Evolutionary conservation across 2,113 vertebrate genomes (phyloP).

Genomic region (Herpetotheres cachinnans): DNA sequence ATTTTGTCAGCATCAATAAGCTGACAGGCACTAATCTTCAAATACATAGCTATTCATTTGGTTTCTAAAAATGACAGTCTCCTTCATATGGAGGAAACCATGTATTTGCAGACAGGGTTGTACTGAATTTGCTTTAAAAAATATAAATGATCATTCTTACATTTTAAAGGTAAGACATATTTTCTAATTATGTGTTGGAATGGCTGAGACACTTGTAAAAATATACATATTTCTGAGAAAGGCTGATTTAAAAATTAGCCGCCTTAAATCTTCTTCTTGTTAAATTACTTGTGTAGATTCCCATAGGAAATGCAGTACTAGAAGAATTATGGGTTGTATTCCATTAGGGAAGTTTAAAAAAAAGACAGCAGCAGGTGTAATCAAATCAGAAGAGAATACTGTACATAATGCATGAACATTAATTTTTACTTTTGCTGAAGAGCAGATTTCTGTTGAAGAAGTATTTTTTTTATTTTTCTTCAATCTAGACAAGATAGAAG

Average conservation of each 20-base stretch:
- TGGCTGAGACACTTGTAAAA: not conserved
- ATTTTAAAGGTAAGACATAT: not conserved
- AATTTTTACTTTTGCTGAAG: not conserved
- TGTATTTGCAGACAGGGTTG: not conserved
- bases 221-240: not conserved
- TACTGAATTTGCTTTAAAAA: not conserved
- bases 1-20: conserved; percentile 56
- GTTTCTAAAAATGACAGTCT: not conserved
- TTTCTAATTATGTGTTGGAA: not conserved
- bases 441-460: not conserved
- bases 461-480: not conserved
- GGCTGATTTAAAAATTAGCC: not conserved
- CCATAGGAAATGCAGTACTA: not conserved
- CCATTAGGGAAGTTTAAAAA: not conserved
- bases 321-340: not conserved
- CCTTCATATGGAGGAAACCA: not conserved
- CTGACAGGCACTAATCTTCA: not conserved
- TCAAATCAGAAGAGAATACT: not conserved
- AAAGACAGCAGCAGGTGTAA: not conserved
- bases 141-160: not conserved
- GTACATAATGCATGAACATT: not conserved
- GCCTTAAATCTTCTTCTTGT: not conserved
- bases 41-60: not conserved
- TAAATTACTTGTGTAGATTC: not conserved
- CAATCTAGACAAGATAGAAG: not conserved